Evolutionary conservation across 1,140 invertebrate species (phyloP).

Genomic region (Penaeus japonicus): DNA sequence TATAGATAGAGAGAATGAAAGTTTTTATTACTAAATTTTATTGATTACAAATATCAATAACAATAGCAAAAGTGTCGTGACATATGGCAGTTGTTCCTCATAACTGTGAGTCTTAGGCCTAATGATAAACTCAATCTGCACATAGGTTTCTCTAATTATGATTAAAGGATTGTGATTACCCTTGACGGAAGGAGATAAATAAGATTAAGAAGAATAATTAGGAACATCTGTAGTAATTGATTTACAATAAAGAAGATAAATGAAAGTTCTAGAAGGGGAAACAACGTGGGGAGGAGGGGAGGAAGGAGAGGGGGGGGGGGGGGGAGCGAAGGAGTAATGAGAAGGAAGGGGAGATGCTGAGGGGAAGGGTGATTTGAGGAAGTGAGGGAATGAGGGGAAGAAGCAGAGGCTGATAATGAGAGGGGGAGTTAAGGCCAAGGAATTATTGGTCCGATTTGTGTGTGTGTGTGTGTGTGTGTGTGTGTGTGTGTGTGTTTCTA

Average conservation of each 20-base stretch:
- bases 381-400: neutral
- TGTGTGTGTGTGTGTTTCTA: too few relatives aligned
- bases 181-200: neutral
- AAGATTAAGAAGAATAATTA: neutral
- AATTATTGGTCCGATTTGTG: too few relatives aligned
- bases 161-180: neutral
- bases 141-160: too few relatives aligned
- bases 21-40: too few relatives aligned
- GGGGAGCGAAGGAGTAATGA: neutral
- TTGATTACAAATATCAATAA: too few relatives aligned
- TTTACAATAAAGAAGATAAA: conserved; percentile 26
- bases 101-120: too few relatives aligned
- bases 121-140: too few relatives aligned
- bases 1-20: too few relatives aligned
- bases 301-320: neutral
- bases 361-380: neutral
- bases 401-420: neutral
- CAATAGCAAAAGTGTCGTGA: too few relatives aligned
- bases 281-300: neutral
- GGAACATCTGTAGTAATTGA: conserved; percentile 6
- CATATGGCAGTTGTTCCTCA: too few relatives aligned
- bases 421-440: neutral
- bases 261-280: neutral
- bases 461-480: too few relatives aligned
- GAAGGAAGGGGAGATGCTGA: neutral